Percentiles rank a stretch among this genome's conserved stretches.
Evolutionary conservation across 53 echinoderm and acorn worm species (phyloP).

Genomic region (Stichopus horrens): DNA sequence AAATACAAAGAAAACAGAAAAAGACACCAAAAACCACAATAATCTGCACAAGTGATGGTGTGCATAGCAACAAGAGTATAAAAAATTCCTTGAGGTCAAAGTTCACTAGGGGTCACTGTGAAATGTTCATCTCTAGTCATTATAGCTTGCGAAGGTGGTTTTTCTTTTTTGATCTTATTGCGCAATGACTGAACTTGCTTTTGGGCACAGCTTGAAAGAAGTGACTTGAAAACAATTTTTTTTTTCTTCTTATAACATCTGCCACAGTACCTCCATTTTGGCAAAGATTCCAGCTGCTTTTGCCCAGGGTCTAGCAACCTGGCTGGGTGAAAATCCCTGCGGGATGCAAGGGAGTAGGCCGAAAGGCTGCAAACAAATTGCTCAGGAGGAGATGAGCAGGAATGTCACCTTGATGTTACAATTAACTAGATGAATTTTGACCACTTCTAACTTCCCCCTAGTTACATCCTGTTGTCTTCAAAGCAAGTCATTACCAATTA

Average conservation of each 20-base stretch:
- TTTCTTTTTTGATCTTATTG: neutral
- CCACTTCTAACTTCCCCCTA: neutral
- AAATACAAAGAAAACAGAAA: neutral
- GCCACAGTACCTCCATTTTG: conserved; percentile 15
- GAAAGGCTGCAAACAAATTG: neutral
- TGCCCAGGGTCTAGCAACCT: conserved; percentile 4
- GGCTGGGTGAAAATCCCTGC: neutral
- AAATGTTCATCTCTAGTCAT: neutral
- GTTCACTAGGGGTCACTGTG: conserved; percentile 17
- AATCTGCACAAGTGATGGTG: neutral
- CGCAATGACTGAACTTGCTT: neutral
- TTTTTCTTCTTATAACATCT: neutral
- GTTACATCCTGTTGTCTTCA: neutral
- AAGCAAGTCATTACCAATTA: neutral
- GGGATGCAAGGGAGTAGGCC: neutral
- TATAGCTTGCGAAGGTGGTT: neutral
- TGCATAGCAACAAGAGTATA: conserved; percentile 26
- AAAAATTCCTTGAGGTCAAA: neutral
- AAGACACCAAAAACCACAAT: neutral
- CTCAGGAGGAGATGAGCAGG: neutral
- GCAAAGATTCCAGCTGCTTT: conserved; percentile 21
- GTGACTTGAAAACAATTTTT: conserved; percentile 1
- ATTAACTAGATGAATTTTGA: neutral
- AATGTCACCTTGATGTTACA: conserved; percentile 2
- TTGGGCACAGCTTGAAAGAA: conserved; percentile 7